Evolutionary conservation across 2,888 invertebrate species (phyloP).

Genomic region (Octonoba sinensis): DNA sequence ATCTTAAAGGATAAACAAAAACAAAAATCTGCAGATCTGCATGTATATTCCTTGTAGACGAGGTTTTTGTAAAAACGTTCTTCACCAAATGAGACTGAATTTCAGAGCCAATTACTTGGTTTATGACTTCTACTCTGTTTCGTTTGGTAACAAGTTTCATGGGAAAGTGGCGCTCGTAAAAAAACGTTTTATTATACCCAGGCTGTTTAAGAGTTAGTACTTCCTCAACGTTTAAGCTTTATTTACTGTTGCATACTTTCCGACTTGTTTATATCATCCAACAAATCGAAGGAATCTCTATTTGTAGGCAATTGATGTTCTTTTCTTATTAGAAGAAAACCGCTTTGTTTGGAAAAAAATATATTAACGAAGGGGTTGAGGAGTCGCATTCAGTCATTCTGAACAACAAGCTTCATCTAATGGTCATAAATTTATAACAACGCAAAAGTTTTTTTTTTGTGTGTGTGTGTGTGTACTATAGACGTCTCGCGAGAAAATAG

Average conservation of each 20-base stretch:
- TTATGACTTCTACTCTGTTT: slow-evolving; percentile 54
- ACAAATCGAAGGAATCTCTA: slow-evolving; percentile 5
- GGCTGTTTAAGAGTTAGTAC: slow-evolving; percentile 37
- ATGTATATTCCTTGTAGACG: slow-evolving; percentile 18
- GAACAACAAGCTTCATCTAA: not conserved
- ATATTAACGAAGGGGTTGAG: not conserved
- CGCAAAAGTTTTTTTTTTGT: too few species aligned
- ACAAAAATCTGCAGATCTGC: slow-evolving; percentile 12
- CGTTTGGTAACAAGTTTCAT: slow-evolving; percentile 51
- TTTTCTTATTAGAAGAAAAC: slow-evolving; percentile 27
- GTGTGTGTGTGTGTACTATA: too few species aligned
- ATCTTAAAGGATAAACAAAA: slow-evolving; percentile 13
- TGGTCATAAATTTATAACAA: too few species aligned
- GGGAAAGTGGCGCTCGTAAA: slow-evolving; percentile 39
- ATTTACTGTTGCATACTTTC: slow-evolving; percentile 50
- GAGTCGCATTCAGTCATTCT: not conserved
- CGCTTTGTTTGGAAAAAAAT: slow-evolving; percentile 19
- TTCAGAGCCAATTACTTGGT: slow-evolving; percentile 56
- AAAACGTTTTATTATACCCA: slow-evolving; percentile 42
- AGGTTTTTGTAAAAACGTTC: slow-evolving; percentile 18
- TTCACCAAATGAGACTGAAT: slow-evolving; percentile 41
- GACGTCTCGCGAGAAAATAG: too few species aligned
- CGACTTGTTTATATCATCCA: slow-evolving; percentile 23
- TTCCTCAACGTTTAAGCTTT: slow-evolving; percentile 54
- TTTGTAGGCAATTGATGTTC: slow-evolving; percentile 14